A percentile compares a stretch with the other conserved stretches of the same genome.
Conservation (phyloP, 2,113 vertebrate genomes). For the Strix aluco region DNA sequence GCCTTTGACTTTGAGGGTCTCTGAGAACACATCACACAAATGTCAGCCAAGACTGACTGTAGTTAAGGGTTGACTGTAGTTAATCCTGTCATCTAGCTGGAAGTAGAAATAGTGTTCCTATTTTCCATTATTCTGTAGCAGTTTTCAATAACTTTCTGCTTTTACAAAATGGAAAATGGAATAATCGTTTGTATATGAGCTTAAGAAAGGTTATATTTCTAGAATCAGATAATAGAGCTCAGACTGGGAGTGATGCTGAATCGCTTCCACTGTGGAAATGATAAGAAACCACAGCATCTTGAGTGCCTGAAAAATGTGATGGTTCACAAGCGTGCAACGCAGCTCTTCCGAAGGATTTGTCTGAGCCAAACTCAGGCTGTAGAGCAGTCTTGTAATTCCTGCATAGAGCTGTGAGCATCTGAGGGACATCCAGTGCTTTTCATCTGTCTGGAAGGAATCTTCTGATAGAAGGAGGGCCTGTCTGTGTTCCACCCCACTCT, state of each 20-base stretch:
- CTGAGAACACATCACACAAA: background rate
- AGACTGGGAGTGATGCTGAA: background rate
- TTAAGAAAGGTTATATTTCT: background rate
- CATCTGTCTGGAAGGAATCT: background rate
- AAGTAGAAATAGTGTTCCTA: background rate
- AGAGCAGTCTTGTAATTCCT: background rate
- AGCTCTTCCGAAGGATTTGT: background rate
- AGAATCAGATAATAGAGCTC: background rate
- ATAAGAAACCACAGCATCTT: background rate
- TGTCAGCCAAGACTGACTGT: background rate
- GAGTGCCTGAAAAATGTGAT: background rate
- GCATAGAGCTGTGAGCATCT: background rate
- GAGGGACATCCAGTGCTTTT: background rate
- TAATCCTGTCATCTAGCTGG: background rate
- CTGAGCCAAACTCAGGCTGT: background rate
- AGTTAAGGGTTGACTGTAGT: background rate
- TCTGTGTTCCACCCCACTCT: background rate
- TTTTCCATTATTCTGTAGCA: background rate
- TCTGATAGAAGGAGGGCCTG: background rate
- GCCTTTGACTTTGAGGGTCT: background rate
- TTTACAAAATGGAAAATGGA: background rate
- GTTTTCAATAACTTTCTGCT: background rate
- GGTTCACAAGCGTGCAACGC: background rate
- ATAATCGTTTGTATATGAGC: fast-evolving
- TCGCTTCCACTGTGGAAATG: background rate